Conservation (phyloP, 2,797 vertebrate genomes). For the Premnoplex brunnescens region DNA sequence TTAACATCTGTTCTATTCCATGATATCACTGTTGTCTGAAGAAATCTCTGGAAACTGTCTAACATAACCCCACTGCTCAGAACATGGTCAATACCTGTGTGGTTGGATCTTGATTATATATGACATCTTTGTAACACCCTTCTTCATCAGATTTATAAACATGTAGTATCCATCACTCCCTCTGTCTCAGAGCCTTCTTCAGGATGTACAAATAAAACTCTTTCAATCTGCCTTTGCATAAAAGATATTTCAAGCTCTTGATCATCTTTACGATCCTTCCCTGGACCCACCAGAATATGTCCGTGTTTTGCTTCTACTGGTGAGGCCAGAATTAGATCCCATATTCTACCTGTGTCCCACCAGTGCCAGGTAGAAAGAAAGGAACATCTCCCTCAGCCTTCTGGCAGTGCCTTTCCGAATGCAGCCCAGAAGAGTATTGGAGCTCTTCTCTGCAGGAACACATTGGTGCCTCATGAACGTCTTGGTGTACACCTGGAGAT, state of each 20-base stretch:
- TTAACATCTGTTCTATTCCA: neutral
- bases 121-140: neutral
- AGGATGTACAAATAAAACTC: accelerated
- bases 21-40: neutral
- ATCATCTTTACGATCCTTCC: neutral
- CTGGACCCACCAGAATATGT: accelerated
- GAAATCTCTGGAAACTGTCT: neutral
- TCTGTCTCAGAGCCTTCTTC: neutral
- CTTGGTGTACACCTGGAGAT: neutral
- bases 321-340: neutral
- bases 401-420: neutral
- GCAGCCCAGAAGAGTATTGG: neutral
- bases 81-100: neutral
- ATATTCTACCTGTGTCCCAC: neutral
- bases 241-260: neutral
- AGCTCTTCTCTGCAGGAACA: neutral
- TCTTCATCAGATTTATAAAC: neutral
- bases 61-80: neutral
- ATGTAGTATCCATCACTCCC: neutral
- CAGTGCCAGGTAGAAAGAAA: neutral
- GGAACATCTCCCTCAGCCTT: neutral
- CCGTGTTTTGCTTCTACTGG: neutral
- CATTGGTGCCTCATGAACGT: too few relatives aligned
- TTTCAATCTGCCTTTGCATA: neutral
- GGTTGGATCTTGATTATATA: neutral